Base-by-base conservation (phyloP, 2,797 vertebrate species). In the Telmatherina bonti region DNA sequence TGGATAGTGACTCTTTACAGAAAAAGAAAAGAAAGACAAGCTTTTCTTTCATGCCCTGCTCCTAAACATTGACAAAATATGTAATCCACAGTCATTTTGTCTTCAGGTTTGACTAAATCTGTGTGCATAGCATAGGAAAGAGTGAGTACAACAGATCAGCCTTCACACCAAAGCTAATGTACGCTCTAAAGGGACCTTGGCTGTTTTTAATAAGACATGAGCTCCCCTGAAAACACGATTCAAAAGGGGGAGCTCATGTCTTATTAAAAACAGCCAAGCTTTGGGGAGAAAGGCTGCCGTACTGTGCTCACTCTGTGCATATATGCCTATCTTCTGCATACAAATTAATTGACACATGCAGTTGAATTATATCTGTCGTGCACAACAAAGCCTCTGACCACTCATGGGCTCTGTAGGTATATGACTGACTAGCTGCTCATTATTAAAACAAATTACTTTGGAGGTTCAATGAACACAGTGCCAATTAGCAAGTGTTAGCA, bases 161-260 rank as follows among this genome's bases (percentile, higher is more conserved):
- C 22, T n/a, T 41, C 38, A 41, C 38, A 41, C 38, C 38, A 41
- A 41, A 41, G 49, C 24, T 51, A 51, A 24, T 24, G 49, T 15
- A 12, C 2, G 5, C 49, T 12, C 49, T 51, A 26, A 51, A 24
- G 49, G 4, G 22, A 51, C 11, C 49, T 51, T 26, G 49, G 49
- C 24, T 51, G 22, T 51, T 51, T 20, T 51, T 51, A 51, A 35
- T 57, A 57, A 51, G 49, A 51, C 22, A 51, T 51, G 49, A 51
- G 49, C 49, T 51, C 49, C 49, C 49, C 22, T 51, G 24, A 51
- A 51, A 51, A 51, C 22, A 51, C 22, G 22, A 51, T 51, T 51
- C 22, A 51, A 24, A 51, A 51, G 11, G 49, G 12, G 8, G 49
- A 51, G 24, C 49, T 51, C 49, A 51, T 51, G 49, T 51, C 49